Evolutionary conservation across 2,888 invertebrate genomes (phyloP).

Genomic region (Conomelus anceps): DNA sequence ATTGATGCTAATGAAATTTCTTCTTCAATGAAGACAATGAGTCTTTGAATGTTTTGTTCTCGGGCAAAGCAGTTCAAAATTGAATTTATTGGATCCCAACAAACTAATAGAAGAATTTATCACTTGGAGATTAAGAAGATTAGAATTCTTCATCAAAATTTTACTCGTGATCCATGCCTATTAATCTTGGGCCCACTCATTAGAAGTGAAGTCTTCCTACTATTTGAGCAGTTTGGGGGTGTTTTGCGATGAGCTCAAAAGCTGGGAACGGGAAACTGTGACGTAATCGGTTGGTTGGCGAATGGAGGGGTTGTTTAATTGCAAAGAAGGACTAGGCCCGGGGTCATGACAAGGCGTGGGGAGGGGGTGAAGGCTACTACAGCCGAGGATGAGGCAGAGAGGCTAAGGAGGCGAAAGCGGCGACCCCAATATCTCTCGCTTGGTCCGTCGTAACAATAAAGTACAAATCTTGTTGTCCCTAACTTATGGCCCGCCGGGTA

Average conservation of each 20-base stretch:
- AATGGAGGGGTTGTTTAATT: background rate
- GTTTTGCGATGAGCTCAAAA: background rate
- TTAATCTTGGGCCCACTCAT: background rate
- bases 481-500: slow-evolving; percentile 17
- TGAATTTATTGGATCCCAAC: too few relatives aligned
- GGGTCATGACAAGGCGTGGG: too few relatives aligned
- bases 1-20: too few relatives aligned
- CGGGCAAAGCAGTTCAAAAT: too few relatives aligned
- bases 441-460: slow-evolving; percentile 17
- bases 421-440: slow-evolving; percentile 12
- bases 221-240: background rate
- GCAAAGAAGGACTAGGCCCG: background rate
- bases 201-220: background rate
- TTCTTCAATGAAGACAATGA: too few relatives aligned
- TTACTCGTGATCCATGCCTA: background rate
- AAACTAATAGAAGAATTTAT: background rate
- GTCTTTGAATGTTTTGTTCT: too few relatives aligned
- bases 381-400: background rate
- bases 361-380: too few relatives aligned
- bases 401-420: background rate
- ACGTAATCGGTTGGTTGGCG: background rate
- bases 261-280: background rate
- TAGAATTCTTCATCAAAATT: background rate
- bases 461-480: slow-evolving; percentile 18
- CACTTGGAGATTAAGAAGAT: background rate